These are phyloP conservation scores for Microtus ochrogaster DNA, from an alignment of 2,113 vertebrate species.

Conservation along the genomic window DNA sequence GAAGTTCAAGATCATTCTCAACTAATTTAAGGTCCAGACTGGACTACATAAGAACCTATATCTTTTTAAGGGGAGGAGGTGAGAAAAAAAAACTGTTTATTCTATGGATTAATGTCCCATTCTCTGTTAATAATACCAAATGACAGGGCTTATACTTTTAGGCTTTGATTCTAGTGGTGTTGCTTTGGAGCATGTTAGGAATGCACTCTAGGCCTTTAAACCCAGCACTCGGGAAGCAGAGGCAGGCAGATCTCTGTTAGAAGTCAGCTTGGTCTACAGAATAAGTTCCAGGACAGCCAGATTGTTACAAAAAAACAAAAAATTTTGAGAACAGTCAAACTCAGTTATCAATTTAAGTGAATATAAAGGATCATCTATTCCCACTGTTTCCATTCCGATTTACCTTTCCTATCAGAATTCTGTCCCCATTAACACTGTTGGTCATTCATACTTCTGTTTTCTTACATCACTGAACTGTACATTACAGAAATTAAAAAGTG, in stretches of 20 bases:
- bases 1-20: neutral
- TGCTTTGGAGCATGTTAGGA: neutral
- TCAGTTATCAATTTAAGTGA: slow-evolving; percentile 37
- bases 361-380: neutral
- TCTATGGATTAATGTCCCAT: slow-evolving; percentile 8
- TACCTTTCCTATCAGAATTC: slow-evolving; percentile 37
- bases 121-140: slow-evolving; percentile 33
- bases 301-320: neutral
- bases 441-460: slow-evolving; percentile 11
- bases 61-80: neutral
- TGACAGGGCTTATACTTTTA: slow-evolving; percentile 24
- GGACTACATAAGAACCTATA: neutral
- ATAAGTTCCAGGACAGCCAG: no score
- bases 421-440: slow-evolving; percentile 18
- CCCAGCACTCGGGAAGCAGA: no score
- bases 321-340: slow-evolving; percentile 10
- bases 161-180: slow-evolving; percentile 15
- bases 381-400: neutral
- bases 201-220: no score
- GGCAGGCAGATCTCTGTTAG: no score
- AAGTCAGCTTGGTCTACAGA: no score
- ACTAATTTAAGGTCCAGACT: neutral
- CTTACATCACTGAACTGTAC: neutral
- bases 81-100: neutral
- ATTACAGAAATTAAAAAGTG: neutral